Base-by-base conservation (phyloP, 2,888 invertebrate genomes). In the Acronicta alni region DNA sequence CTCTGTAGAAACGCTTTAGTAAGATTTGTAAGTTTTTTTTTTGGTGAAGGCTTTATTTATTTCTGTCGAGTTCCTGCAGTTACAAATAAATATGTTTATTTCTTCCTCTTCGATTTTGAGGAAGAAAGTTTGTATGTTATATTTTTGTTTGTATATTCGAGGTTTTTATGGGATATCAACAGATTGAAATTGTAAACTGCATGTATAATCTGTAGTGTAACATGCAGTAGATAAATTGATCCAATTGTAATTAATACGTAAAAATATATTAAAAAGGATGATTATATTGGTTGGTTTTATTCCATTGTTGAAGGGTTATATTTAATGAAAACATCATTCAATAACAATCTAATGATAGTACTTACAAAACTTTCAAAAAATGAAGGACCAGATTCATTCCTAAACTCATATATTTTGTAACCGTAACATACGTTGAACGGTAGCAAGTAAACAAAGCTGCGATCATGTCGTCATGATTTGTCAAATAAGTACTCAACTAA, bases 41-140 rank as follows among this genome's bases (percentile, higher is more conserved):
- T 86, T 86, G 80, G 79, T 83, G 83, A 87, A 90, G 88, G 83
- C 84, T 90, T 91, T 90, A 91, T 92, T 92, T 91, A 89, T 92
- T 89, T 89, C 84, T 88, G 79, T 87, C 80, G 81, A 84, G 88
- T 88, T 87, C 86, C 82, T 83, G 84, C 82, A 81, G 84, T 81
- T 88, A 88, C 85, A 86, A 88, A 89, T 88, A 86, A 86, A 88
- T 87, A 81, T 82, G 71, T 84, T 82, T 80, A 71, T 83, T 78
- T 72, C 63, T 72, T 67, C 57, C 46, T 59, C 53, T 61, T 59
- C 39, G 58, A 51, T 63, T 58, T 62, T 75, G 69, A 72, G 69
- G 72, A 67, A 59, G 67, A 73, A 63, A 67, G 59, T 68, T 69
- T 63, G 49, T 75, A 47, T 54, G n/a, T n/a, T n/a, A n/a, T n/a